Conservation (phyloP, 2,797 vertebrate species). For the Cercopithecus hamlyni region DNA sequence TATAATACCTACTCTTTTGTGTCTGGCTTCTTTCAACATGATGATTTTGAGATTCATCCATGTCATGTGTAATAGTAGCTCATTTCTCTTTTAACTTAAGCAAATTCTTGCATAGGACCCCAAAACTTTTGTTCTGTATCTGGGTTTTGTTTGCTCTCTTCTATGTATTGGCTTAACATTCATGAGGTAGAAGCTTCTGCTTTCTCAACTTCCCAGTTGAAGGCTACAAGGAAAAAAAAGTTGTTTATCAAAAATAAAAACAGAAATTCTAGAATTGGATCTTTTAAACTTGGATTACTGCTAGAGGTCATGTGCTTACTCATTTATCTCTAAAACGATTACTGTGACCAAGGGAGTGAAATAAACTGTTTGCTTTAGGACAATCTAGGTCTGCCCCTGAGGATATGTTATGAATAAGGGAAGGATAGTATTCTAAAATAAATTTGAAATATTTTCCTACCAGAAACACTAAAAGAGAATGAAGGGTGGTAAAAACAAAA, state of each 20-base stretch:
- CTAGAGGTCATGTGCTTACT: not conserved
- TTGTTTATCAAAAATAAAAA: slow-evolving; percentile 15
- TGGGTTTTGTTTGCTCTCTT: not conserved
- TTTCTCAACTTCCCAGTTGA: not conserved
- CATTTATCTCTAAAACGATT: slow-evolving; percentile 22
- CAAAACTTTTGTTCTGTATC: not conserved
- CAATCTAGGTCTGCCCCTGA: not conserved
- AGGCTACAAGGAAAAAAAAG: not conserved
- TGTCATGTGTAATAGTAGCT: not conserved
- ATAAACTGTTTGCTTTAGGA: not conserved
- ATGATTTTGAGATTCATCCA: not conserved
- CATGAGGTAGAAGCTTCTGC: not conserved
- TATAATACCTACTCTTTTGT: not conserved
- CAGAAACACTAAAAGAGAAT: not conserved
- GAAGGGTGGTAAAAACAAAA: not conserved
- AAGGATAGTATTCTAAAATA: not conserved
- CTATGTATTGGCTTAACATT: not conserved
- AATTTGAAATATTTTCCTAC: not conserved
- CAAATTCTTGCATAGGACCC: not conserved
- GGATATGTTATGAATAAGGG: not conserved
- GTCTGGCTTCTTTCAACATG: not conserved
- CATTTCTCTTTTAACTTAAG: not conserved
- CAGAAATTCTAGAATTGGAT: not conserved
- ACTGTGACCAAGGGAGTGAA: not conserved
- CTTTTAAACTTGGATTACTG: not conserved